These are phyloP conservation scores for Nansenia antarctica DNA, from an alignment of 2,113 vertebrate species.

Conservation along the genomic window DNA sequence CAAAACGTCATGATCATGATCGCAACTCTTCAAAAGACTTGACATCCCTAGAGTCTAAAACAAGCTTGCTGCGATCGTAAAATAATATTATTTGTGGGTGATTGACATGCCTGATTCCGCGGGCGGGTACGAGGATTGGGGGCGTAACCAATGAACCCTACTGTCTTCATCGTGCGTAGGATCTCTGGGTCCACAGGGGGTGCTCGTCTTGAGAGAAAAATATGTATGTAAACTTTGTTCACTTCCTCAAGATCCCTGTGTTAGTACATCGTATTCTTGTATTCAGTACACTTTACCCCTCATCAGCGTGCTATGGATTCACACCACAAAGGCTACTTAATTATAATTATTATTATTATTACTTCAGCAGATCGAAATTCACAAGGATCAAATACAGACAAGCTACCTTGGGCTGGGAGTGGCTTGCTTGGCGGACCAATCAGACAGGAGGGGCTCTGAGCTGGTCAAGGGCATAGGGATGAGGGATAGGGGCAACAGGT, in stretches of 20 bases:
- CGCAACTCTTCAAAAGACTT: not conserved
- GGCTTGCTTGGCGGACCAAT: constrained; percentile 84
- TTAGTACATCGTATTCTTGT: too few species aligned
- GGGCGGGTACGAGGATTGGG: constrained; percentile 92
- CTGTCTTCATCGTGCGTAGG: constrained; percentile 95
- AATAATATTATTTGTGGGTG: not conserved
- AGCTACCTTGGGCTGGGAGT: constrained; percentile 86
- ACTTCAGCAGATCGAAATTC: not conserved
- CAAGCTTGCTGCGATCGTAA: not conserved
- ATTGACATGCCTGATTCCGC: constrained; percentile 85
- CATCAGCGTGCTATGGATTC: not conserved
- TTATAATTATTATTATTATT: too few species aligned
- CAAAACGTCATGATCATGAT: too few species aligned
- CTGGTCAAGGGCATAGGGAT: constrained; percentile 90
- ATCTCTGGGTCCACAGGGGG: constrained; percentile 94
- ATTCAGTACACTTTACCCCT: not conserved
- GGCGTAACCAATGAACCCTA: constrained; percentile 97
- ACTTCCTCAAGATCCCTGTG: too few species aligned
- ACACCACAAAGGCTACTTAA: too few species aligned
- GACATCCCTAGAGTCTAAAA: not conserved
- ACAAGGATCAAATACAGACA: not conserved
- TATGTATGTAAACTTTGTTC: too few species aligned
- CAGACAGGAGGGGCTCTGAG: constrained; percentile 84
- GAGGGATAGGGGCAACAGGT: constrained; percentile 91
- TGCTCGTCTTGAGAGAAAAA: constrained; percentile 76